Base-by-base conservation (phyloP, 2,888 invertebrate genomes). In the Parochlus steinenii region DNA sequence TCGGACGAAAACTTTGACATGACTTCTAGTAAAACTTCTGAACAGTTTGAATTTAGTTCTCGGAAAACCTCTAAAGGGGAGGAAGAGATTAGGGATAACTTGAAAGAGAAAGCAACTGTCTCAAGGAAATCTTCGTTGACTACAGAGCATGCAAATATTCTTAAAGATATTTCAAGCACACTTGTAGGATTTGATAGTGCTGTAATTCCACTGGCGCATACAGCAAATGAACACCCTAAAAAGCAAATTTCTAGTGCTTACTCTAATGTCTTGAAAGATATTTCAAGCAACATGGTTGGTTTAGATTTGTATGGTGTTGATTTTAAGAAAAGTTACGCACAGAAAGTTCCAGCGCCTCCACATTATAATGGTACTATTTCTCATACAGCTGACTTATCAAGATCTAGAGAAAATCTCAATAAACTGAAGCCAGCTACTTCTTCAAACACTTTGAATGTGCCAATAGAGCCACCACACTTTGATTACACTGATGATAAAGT, bases 141-240 rank as follows among this genome's bases (percentile, higher is more conserved):
- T n/a, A 12, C 23, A 10, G 30, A 28, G 4, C 30, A 36, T 14
- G 11, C 30, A 7, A 36, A 29, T n/a, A 24, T 36, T 16, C 20
- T 36, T 12, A 36, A 36, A n/a, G 36, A 36, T 24, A 36, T 36
- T 20, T 30, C 36, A 11, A 24, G 12, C 17, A 30, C 20, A n/a
- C 15, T 36, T 10, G 30, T 36, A 18, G 36, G 36, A 16, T 20
- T 24, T 29, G 36, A 36, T 15, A 30, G 30, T 2, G 36, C 28
- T 6, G 14, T 31, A 14, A 5, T 20, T 7, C n/a, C n/a, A n/a
- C n/a, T n/a, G n/a, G n/a, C n/a, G n/a, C n/a, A n/a, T n/a, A n/a
- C n/a, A n/a, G n/a, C n/a, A n/a, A n/a, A n/a, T n/a, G n/a, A n/a
- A n/a, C n/a, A n/a, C n/a, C n/a, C n/a, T n/a, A n/a, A n/a, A n/a